Conservation (phyloP, 1,140 invertebrate species). For the Brachionus plicatilis region DNA sequence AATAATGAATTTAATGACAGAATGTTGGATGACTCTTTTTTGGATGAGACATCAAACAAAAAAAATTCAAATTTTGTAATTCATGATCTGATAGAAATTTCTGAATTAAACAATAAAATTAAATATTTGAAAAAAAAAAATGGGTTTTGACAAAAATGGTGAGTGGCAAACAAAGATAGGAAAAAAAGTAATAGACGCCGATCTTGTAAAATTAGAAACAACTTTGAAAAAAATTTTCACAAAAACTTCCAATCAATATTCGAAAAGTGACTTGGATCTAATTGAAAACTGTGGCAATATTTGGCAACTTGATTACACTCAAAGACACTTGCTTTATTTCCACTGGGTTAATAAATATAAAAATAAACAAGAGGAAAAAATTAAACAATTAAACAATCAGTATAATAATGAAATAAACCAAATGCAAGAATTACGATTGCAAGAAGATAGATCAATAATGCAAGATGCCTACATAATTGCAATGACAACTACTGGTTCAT, state of each 20-base stretch:
- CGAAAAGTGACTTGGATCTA: not conserved
- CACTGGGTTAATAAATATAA: constrained; percentile 42
- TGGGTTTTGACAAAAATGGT: not conserved
- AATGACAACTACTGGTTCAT: constrained; percentile 72
- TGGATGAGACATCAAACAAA: not conserved
- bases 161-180: not conserved
- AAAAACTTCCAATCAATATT: not conserved
- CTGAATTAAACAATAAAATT: not conserved
- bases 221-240: not conserved
- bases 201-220: not conserved
- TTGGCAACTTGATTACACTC: constrained; percentile 41
- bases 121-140: not conserved
- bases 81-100: not conserved
- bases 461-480: constrained; percentile 56
- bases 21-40: constrained; percentile 22
- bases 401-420: not conserved
- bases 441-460: constrained; percentile 31
- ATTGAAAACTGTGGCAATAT: not conserved
- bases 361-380: not conserved
- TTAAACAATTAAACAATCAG: constrained; percentile 11
- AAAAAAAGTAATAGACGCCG: not conserved
- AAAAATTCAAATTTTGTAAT: not conserved
- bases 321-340: constrained; percentile 44
- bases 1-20: not conserved
- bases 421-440: not conserved